These are phyloP conservation scores for Aeoliscus strigatus DNA, from an alignment of 2,797 vertebrate genomes.

Conservation along the genomic window DNA sequence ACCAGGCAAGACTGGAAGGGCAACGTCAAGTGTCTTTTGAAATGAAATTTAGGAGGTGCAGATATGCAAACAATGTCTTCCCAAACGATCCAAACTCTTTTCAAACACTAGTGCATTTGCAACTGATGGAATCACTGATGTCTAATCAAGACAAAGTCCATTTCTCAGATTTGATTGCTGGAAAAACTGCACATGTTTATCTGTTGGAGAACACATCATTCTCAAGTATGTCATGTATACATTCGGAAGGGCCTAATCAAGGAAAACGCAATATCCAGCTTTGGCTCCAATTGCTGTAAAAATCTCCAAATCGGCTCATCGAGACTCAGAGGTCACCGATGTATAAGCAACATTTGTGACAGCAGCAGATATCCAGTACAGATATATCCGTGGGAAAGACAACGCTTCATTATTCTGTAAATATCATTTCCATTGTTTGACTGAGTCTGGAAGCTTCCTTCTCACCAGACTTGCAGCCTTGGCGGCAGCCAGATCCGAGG, in stretches of 20 bases:
- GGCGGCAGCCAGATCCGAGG: constrained; percentile 40
- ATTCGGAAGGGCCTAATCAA: constrained; percentile 15
- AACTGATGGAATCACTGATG: no score
- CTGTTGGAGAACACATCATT: no score
- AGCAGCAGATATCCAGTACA: constrained; percentile 72
- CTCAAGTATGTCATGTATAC: no score
- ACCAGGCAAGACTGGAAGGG: neutral
- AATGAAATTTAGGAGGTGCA: no score
- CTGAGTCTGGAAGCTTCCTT: constrained; percentile 21
- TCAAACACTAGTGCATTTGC: no score
- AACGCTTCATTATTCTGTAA: constrained; percentile 48
- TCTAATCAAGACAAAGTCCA: no score
- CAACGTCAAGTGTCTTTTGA: neutral
- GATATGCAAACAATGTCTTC: no score
- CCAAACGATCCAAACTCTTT: no score
- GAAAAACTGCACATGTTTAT: no score
- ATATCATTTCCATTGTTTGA: constrained; percentile 41
- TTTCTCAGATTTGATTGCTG: no score
- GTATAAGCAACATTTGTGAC: constrained; percentile 52
- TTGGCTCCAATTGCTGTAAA: constrained; percentile 39
- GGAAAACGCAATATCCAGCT: constrained; percentile 36
- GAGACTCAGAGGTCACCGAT: constrained; percentile 31
- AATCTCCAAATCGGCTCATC: constrained; percentile 67
- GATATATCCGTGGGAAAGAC: constrained; percentile 57
- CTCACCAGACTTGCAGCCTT: constrained; percentile 38